Conservation (phyloP, 2,113 vertebrate species). For the Salvelinus sp. region DNA sequence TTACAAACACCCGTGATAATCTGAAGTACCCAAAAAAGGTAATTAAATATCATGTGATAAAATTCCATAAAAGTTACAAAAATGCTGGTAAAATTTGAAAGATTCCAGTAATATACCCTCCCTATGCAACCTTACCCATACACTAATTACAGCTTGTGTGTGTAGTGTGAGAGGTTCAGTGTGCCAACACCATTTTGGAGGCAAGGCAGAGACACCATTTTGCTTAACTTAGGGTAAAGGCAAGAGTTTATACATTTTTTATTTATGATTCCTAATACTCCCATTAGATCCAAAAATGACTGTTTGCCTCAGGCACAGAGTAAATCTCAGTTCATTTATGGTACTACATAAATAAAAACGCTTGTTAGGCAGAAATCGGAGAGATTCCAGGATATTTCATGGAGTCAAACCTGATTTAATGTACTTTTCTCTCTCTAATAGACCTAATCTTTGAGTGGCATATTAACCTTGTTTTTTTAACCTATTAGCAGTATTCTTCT, state of each 20-base stretch:
- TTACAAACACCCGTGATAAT: too few species aligned
- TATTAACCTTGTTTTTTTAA: background rate
- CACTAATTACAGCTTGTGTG: background rate
- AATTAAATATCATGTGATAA: too few species aligned
- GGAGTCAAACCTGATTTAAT: background rate
- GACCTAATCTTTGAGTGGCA: background rate
- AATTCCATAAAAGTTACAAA: too few species aligned
- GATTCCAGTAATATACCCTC: too few species aligned
- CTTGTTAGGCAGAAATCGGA: too few species aligned
- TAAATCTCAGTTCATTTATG: background rate
- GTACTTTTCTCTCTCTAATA: background rate
- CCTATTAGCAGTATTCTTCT: background rate
- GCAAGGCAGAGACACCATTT: background rate
- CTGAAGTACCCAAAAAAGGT: too few species aligned
- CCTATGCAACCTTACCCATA: too few species aligned
- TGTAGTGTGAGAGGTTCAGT: background rate
- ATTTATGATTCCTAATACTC: background rate
- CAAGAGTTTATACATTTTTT: background rate
- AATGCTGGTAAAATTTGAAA: too few species aligned
- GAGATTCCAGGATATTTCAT: background rate
- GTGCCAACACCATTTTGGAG: background rate
- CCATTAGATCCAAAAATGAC: background rate
- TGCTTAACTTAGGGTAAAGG: background rate
- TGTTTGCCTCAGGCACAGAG: background rate
- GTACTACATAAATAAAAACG: background rate